These are phyloP conservation scores for Chymomyza fuscimana DNA, from an alignment of 2,888 invertebrate species.

Conservation along the genomic window DNA sequence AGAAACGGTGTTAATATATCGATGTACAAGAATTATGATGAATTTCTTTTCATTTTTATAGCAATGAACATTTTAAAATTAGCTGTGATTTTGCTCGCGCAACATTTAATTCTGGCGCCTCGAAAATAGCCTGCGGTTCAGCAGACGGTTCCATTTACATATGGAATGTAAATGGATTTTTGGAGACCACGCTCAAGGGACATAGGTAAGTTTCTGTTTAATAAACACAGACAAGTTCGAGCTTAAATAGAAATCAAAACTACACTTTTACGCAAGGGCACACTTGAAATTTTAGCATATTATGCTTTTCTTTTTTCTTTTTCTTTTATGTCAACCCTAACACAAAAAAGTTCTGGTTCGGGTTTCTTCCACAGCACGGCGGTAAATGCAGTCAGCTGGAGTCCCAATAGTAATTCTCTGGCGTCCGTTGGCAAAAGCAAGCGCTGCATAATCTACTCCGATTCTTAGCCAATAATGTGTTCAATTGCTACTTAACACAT, in stretches of 20 bases:
- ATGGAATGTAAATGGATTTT: slow-evolving; percentile 90
- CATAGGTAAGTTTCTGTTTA: slow-evolving; percentile 82
- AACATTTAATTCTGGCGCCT: slow-evolving; percentile 93
- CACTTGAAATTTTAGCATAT: slow-evolving; percentile 27
- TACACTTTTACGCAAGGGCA: slow-evolving; percentile 1
- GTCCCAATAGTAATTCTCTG: slow-evolving; percentile 89
- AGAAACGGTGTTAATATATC: no score
- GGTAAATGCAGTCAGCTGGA: slow-evolving; percentile 94
- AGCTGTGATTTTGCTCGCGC: slow-evolving; percentile 97
- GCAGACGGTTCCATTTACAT: slow-evolving; percentile 94
- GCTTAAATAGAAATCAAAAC: slow-evolving; percentile 9
- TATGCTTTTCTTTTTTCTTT: slow-evolving; percentile 30
- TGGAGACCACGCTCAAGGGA: slow-evolving; percentile 90
- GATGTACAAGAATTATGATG: no score
- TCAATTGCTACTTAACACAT: background rate
- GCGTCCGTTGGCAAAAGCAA: slow-evolving; percentile 92
- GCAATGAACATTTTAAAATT: slow-evolving; percentile 96
- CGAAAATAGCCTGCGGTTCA: slow-evolving; percentile 94
- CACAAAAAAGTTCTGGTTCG: slow-evolving; percentile 62
- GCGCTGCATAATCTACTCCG: slow-evolving; percentile 90
- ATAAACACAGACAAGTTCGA: slow-evolving; percentile 4
- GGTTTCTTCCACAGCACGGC: slow-evolving; percentile 85
- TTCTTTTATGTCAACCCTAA: slow-evolving; percentile 41
- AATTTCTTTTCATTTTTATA: slow-evolving; percentile 75
- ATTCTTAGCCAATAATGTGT: slow-evolving; percentile 78